Base-by-base conservation (phyloP, 2,888 invertebrate species). In the Thalpophila matura region DNA sequence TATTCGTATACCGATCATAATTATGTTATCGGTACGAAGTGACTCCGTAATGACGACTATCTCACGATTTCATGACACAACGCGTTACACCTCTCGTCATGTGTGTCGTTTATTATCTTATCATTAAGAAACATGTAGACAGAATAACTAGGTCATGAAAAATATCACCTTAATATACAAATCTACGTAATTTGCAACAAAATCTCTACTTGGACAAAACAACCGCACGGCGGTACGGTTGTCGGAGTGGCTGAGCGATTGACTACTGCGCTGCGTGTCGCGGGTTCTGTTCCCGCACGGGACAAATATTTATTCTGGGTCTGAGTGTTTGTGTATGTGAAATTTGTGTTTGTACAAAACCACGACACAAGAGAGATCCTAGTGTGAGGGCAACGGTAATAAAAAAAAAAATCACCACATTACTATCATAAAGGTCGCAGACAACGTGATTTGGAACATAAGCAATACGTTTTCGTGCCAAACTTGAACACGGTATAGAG, bases 71-170 rank as follows among this genome's bases (percentile, higher is more conserved):
- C 45, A 60, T 40, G 62, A 65, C 55, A 57, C 22, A 29, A 43
- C 51, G 55, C 31, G 31, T 38, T 60, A 74, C 64, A 35, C 54
- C 64, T 70, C 61, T 42, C 40, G 42, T 54, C 67, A 53, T 42
- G 47, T 55, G 46, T 27, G 51, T 27, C 37, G 29, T 58, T 37
- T 40, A 60, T 33, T 79, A 79, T 79, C 77, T 80, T 76, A 80
- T 79, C 79, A 64, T 35, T 43, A 59, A 26, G 56, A 61, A 80
- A 72, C 67, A 58, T 37, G 40, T 59, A 55, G 50, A 70, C 58
- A 54, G 46, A 45, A 45, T 58, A 75, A 73, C 45, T 80, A 69
- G 79, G 80, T 80, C 79, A 78, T 27, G 45, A 68, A 56, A 65
- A 68, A 62, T 65, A 58, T 62, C 57, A 53, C 64, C 53, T 49